A percentile compares a stretch with the other conserved stretches of the same genome.
These are phyloP conservation scores for Orientallactaga bullata DNA, from an alignment of 2,113 vertebrate genomes.

Conservation along the genomic window DNA sequence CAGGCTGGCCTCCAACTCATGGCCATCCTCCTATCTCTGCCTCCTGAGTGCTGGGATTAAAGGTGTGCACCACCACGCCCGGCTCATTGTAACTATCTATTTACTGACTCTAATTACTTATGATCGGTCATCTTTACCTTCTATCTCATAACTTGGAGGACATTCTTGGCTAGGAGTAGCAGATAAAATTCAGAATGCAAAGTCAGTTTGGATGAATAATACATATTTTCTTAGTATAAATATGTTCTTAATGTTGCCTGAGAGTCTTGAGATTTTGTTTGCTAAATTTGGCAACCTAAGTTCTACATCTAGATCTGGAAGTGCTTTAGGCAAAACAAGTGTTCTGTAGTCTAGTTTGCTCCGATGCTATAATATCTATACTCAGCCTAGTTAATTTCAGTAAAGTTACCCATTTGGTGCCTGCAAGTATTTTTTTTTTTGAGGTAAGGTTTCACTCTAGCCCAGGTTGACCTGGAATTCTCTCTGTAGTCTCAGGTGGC, in stretches of 20 bases:
- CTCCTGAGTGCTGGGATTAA: too few relatives aligned
- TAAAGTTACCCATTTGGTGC: not conserved
- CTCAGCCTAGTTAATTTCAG: not conserved
- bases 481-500: too few relatives aligned
- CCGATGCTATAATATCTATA: not conserved
- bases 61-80: too few relatives aligned
- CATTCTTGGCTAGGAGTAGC: too few relatives aligned
- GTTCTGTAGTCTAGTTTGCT: not conserved
- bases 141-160: not conserved
- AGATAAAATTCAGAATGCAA: too few relatives aligned
- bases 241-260: not conserved
- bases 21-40: too few relatives aligned
- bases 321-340: not conserved
- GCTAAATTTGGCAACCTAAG: not conserved
- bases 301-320: not conserved
- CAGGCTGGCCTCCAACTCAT: too few relatives aligned
- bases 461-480: too few relatives aligned
- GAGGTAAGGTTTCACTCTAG: too few relatives aligned
- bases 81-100: too few relatives aligned
- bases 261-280: constrained; percentile 2
- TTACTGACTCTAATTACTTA: too few relatives aligned
- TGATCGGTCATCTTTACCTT: not conserved
- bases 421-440: not conserved
- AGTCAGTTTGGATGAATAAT: too few relatives aligned
- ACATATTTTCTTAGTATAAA: not conserved